Evolutionary conservation across 2,888 invertebrate genomes (phyloP).

Genomic region (Caenorhabditis sp.): DNA sequence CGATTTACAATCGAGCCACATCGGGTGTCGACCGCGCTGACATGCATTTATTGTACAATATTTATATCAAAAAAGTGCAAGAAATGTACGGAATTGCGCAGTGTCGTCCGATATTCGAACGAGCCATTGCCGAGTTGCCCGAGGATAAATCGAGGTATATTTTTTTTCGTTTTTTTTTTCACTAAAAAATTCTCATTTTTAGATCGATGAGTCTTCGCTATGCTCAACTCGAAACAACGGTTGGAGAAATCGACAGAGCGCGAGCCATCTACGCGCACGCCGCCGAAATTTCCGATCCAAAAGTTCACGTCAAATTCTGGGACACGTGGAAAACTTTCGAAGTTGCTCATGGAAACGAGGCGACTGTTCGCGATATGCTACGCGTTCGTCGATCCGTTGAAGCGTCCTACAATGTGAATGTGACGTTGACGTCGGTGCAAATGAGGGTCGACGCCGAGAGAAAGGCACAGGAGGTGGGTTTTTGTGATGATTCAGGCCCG

Average conservation of each 20-base stretch:
- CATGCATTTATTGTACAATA: slow-evolving; percentile 96
- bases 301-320: slow-evolving; percentile 93
- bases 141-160: slow-evolving; percentile 81
- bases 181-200: no score
- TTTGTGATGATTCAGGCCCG: no score
- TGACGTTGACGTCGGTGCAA: slow-evolving; percentile 99
- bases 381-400: slow-evolving; percentile 84
- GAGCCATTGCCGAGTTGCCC: slow-evolving; percentile 90
- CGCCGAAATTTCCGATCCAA: slow-evolving; percentile 97
- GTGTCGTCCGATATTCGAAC: slow-evolving; percentile 95
- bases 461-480: slow-evolving; percentile 26
- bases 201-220: slow-evolving; percentile 94
- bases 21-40: slow-evolving; percentile 89
- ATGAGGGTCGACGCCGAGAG: slow-evolving; percentile 78
- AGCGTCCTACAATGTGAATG: slow-evolving; percentile 89
- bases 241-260: slow-evolving; percentile 97
- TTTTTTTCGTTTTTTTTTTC: no score
- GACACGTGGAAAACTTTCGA: slow-evolving; percentile 99
- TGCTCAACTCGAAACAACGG: slow-evolving; percentile 95
- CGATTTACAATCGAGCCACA: slow-evolving; percentile 96
- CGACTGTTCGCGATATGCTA: slow-evolving; percentile 82
- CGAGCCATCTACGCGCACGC: slow-evolving; percentile 96
- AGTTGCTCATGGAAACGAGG: slow-evolving; percentile 97
- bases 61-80: slow-evolving; percentile 96
- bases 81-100: slow-evolving; percentile 96